phyloP scores from a whole-genome alignment of 2,797 vertebrate genomes.

The Acanthurus leucopareius region DNA sequence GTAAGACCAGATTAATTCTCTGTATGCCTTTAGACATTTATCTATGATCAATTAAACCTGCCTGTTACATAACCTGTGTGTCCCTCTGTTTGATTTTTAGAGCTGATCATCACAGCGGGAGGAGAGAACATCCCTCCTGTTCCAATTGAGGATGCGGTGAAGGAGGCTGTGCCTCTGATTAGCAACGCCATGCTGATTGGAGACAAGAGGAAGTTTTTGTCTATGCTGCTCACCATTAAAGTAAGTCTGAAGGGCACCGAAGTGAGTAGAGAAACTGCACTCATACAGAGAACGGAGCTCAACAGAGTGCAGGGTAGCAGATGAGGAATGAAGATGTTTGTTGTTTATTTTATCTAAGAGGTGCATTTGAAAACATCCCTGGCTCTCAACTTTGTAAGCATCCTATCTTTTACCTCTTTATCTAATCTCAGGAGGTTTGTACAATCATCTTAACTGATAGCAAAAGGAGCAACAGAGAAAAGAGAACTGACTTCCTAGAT shows the following conservation, averaged over 20 bases:
- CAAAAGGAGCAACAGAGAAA: background rate
- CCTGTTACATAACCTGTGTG: background rate
- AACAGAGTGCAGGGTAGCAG: background rate
- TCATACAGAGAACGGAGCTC: background rate
- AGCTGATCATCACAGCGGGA: slow-evolving; percentile 94
- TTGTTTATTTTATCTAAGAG: slow-evolving; percentile 2
- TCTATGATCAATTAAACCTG: background rate
- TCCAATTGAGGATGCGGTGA: slow-evolving; percentile 91
- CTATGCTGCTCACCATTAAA: slow-evolving; percentile 94
- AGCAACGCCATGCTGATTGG: slow-evolving; percentile 95
- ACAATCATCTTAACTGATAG: background rate
- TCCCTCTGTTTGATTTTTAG: slow-evolving; percentile 75
- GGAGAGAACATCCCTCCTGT: slow-evolving; percentile 93
- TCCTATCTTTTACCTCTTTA: background rate
- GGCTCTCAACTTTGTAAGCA: background rate
- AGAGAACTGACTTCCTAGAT: no score
- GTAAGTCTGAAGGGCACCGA: slow-evolving; percentile 65
- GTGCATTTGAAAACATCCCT: background rate
- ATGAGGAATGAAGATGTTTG: background rate
- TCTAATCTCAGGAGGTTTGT: slow-evolving; percentile 3
- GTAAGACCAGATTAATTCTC: background rate
- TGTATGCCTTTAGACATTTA: background rate
- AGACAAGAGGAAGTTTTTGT: slow-evolving; percentile 93
- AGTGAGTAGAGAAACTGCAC: background rate
- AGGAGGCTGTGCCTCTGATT: slow-evolving; percentile 89